phyloP scores from a whole-genome alignment of 2,113 vertebrate genomes.

The Mustelus asterias region DNA sequence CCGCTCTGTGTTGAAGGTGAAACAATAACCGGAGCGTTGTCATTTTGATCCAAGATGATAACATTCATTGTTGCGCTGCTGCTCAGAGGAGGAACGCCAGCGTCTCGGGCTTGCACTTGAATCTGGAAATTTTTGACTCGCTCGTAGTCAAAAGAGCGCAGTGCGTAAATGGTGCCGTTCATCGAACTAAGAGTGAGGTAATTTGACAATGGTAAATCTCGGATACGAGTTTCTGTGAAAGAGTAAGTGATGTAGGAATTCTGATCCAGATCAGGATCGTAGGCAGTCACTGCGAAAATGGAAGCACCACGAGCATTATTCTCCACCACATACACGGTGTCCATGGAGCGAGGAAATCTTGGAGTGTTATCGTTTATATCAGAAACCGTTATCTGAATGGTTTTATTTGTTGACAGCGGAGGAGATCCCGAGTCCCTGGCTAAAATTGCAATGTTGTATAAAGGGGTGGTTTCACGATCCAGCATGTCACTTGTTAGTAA shows the following conservation, averaged over 20 bases:
- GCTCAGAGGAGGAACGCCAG: slow-evolving; percentile 14
- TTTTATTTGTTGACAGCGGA: slow-evolving; percentile 52
- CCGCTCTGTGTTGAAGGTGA: slow-evolving; percentile 17
- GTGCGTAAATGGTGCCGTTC: slow-evolving; percentile 26
- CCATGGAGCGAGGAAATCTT: slow-evolving; percentile 50
- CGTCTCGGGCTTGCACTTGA: slow-evolving; percentile 35
- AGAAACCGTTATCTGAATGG: slow-evolving; percentile 50
- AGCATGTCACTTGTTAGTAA: slow-evolving; percentile 37
- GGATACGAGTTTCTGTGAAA: slow-evolving; percentile 47
- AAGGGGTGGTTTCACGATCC: slow-evolving; percentile 51
- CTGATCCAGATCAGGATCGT: slow-evolving; percentile 54
- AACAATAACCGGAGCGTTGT: slow-evolving; percentile 34
- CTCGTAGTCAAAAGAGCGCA: slow-evolving; percentile 35
- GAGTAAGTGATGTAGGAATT: slow-evolving; percentile 55
- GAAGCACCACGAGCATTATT: slow-evolving; percentile 53
- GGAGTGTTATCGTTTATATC: slow-evolving; percentile 59
- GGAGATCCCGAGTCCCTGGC: slow-evolving; percentile 50
- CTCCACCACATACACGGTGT: slow-evolving; percentile 51
- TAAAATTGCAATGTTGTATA: slow-evolving; percentile 53
- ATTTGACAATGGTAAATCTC: neutral
- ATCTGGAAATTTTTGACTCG: neutral
- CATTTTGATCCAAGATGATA: slow-evolving; percentile 38
- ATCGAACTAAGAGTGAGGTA: slow-evolving; percentile 24
- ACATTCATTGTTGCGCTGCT: slow-evolving; percentile 32
- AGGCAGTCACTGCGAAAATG: slow-evolving; percentile 47